These are phyloP conservation scores for Nephrotoma guestfalica DNA, from an alignment of 2,888 invertebrate genomes.

Conservation along the genomic window DNA sequence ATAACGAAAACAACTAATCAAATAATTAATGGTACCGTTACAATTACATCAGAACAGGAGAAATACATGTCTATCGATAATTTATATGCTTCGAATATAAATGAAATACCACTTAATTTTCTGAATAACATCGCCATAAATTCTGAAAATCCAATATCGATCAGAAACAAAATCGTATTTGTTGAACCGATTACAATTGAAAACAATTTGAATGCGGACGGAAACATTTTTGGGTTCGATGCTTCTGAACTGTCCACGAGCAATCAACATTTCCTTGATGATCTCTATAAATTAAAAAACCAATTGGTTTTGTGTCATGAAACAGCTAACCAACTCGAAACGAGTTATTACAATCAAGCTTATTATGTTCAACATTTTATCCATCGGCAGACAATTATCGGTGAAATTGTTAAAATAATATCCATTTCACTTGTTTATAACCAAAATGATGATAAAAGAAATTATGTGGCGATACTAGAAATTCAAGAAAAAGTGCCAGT, in stretches of 20 bases:
- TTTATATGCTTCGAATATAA: not conserved
- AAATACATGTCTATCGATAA: not conserved
- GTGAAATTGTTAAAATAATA: slow-evolving; percentile 15
- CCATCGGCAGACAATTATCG: slow-evolving; percentile 19
- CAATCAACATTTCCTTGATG: not conserved
- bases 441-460: not conserved
- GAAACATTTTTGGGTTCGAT: not conserved
- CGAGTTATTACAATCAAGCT: slow-evolving; percentile 11
- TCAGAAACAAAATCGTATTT: not conserved
- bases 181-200: not conserved
- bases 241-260: not conserved
- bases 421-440: not conserved
- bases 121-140: not conserved
- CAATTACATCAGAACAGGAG: not conserved
- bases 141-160: not conserved
- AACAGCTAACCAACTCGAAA: not conserved
- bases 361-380: slow-evolving; percentile 21
- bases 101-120: not conserved
- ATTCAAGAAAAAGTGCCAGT: not conserved
- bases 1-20: slow-evolving; percentile 22
- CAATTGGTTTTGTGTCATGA: not conserved
- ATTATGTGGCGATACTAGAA: not conserved
- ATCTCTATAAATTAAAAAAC: not conserved
- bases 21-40: slow-evolving; percentile 17
- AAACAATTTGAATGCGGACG: not conserved